Conservation (phyloP, 1,140 invertebrate genomes). For the Lamellibrachia luymesi region DNA sequence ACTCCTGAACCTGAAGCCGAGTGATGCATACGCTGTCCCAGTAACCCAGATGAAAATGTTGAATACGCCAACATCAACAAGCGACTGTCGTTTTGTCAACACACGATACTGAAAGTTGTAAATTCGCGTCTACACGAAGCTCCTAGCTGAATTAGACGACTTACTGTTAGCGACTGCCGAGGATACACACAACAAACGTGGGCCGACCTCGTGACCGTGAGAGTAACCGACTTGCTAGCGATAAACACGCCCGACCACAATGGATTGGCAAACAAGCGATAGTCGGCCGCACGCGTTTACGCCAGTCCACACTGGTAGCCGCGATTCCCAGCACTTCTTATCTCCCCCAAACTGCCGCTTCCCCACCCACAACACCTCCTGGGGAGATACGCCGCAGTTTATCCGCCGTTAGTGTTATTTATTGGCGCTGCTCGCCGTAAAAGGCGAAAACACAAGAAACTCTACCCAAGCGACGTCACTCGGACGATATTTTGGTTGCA, state of each 20-base stretch:
- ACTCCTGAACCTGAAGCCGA: neutral
- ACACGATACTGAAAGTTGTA: neutral
- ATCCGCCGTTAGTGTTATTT: slow-evolving; percentile 9
- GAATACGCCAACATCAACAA: neutral
- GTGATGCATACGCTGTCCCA: neutral
- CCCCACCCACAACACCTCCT: neutral
- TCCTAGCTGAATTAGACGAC: neutral
- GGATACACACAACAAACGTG: neutral
- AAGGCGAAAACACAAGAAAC: neutral
- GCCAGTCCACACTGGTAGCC: neutral
- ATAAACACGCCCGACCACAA: neutral
- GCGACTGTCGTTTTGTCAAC: neutral
- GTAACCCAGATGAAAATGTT: neutral
- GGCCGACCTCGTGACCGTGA: neutral
- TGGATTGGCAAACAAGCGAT: slow-evolving; percentile 4
- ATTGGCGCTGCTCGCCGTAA: neutral
- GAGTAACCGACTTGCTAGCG: neutral
- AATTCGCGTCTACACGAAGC: neutral
- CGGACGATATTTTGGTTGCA: slow-evolving; percentile 16
- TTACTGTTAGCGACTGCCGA: neutral
- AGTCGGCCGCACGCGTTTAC: neutral
- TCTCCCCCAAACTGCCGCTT: neutral
- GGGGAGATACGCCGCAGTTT: neutral
- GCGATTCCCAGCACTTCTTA: neutral
- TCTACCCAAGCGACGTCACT: neutral